Conservation (phyloP, 2,113 vertebrate species). For the Malaclemys terrapin region DNA sequence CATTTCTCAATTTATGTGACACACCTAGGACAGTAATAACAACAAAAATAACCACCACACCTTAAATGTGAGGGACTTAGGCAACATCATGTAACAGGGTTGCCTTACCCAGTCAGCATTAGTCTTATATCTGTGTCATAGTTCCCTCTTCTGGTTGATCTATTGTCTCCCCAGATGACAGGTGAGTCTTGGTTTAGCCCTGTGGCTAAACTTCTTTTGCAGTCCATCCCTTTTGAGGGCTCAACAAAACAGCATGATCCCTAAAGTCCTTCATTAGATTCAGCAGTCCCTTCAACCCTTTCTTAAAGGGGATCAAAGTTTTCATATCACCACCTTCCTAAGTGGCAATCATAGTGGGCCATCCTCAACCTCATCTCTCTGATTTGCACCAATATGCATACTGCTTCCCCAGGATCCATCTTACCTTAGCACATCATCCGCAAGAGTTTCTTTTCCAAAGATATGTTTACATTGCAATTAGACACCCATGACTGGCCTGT, state of each 20-base stretch:
- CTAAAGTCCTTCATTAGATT: background rate
- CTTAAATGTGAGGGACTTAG: no score
- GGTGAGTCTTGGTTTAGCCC: no score
- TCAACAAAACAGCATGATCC: background rate
- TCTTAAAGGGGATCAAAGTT: background rate
- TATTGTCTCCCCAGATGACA: background rate
- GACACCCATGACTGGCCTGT: background rate
- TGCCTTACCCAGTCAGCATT: background rate
- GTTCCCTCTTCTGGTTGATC: background rate
- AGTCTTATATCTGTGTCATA: background rate
- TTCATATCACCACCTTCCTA: background rate
- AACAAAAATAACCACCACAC: no score
- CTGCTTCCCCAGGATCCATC: background rate
- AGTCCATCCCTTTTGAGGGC: background rate
- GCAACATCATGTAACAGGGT: background rate
- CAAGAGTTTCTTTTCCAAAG: background rate
- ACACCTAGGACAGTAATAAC: no score
- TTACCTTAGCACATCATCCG: background rate
- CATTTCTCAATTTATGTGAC: no score
- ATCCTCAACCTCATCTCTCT: background rate
- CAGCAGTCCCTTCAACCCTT: background rate
- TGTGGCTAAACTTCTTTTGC: background rate
- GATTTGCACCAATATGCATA: background rate
- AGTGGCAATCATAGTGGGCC: background rate
- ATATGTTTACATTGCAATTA: background rate